phyloP scores from a whole-genome alignment of 2,888 invertebrate genomes.

The Acrobasis suavella region DNA sequence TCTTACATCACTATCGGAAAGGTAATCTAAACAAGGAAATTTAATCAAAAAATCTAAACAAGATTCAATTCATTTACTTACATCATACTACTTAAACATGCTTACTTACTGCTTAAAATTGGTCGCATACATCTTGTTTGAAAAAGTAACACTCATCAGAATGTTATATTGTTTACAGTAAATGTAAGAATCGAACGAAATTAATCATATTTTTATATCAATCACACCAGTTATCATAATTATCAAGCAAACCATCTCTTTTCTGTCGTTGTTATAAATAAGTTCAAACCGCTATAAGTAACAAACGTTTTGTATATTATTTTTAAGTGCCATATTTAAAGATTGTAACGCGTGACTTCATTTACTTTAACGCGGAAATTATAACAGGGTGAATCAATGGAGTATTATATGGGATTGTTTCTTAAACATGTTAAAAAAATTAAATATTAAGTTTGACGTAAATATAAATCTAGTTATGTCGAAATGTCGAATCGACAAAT shows the following conservation, averaged over 20 bases:
- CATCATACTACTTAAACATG: no score
- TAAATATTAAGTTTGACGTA: no score
- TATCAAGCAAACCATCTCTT: no score
- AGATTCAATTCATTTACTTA: no score
- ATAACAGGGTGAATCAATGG: background rate
- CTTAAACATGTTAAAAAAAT: background rate
- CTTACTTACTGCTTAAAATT: background rate
- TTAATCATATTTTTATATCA: background rate
- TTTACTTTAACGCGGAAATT: background rate
- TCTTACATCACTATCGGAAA: no score
- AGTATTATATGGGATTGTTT: background rate
- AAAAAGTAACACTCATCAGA: background rate
- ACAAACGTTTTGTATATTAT: background rate
- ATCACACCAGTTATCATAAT: conserved; percentile 5
- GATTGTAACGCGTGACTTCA: background rate
- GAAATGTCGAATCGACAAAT: background rate
- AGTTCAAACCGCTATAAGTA: background rate
- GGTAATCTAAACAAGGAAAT: no score
- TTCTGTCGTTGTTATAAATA: no score
- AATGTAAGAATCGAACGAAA: conserved; percentile 12
- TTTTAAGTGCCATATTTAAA: background rate
- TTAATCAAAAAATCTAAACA: no score
- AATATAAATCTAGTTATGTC: background rate
- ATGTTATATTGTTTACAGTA: background rate
- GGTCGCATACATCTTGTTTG: background rate